Conservation (phyloP, 2,888 invertebrate species). For the Drosophila rellima region DNA sequence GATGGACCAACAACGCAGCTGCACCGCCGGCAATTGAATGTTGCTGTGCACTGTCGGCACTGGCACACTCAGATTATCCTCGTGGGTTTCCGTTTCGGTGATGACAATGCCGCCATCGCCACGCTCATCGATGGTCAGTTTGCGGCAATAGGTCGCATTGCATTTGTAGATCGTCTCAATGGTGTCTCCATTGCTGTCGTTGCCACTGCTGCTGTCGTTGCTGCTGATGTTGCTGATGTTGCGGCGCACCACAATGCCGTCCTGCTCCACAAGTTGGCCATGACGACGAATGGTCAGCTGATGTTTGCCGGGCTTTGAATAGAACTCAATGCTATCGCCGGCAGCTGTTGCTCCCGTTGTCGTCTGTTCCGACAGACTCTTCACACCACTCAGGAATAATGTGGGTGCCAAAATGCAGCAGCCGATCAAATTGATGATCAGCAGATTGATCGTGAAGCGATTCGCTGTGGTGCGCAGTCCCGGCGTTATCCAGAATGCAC, state of each 20-base stretch:
- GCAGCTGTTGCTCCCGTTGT: slow-evolving; percentile 13
- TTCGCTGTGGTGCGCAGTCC: slow-evolving; percentile 86
- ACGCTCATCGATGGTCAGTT: slow-evolving; percentile 81
- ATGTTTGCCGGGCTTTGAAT: slow-evolving; percentile 82
- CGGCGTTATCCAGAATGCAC: slow-evolving; percentile 86
- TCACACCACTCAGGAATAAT: slow-evolving; percentile 77
- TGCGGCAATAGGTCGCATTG: slow-evolving; percentile 79
- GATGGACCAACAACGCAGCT: slow-evolving; percentile 84
- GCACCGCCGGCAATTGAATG: slow-evolving; percentile 54
- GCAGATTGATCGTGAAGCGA: slow-evolving; percentile 86
- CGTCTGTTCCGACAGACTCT: slow-evolving; percentile 32
- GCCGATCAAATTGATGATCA: slow-evolving; percentile 85
- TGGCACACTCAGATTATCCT: slow-evolving; percentile 64
- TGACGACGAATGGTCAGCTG: slow-evolving; percentile 80
- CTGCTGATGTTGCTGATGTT: slow-evolving; percentile 48
- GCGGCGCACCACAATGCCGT: slow-evolving; percentile 73
- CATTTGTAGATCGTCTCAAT: slow-evolving; percentile 83
- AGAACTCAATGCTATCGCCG: slow-evolving; percentile 82
- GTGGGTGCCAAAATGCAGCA: slow-evolving; percentile 85
- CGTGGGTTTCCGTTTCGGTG: slow-evolving; percentile 78
- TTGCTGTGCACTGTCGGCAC: slow-evolving; percentile 25
- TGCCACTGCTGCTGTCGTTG: slow-evolving; percentile 12
- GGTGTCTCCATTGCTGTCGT: slow-evolving; percentile 55
- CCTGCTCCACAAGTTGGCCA: slow-evolving; percentile 80
- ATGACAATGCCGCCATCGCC: slow-evolving; percentile 80